Percentiles rank a stretch among this genome's conserved stretches.
phyloP scores from a whole-genome alignment of 1,140 invertebrate species.

The Gonatopus flavifemur region DNA sequence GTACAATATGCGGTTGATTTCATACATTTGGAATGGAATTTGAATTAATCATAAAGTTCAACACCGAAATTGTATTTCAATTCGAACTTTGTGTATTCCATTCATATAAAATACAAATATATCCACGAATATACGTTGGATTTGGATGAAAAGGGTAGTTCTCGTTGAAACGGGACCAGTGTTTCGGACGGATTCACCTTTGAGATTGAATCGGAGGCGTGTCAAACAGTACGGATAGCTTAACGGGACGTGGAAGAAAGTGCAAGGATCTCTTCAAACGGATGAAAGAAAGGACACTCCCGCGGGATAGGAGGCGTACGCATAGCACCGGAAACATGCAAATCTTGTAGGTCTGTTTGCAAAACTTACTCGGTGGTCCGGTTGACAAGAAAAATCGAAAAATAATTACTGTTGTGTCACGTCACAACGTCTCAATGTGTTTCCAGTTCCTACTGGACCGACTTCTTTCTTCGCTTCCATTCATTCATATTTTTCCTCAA shows the following conservation, averaged over 20 bases:
- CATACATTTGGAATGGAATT: too few species aligned
- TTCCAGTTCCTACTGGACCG: slow-evolving; percentile 7
- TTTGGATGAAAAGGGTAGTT: too few species aligned
- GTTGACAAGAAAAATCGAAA: slow-evolving; percentile 42
- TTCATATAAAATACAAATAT: too few species aligned
- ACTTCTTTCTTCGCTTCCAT: neutral
- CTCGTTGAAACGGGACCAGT: too few species aligned
- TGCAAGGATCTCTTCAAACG: slow-evolving; percentile 14
- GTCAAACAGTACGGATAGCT: slow-evolving; percentile 1
- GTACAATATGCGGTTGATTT: too few species aligned
- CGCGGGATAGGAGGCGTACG: slow-evolving; percentile 24
- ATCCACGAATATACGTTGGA: too few species aligned
- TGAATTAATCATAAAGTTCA: too few species aligned
- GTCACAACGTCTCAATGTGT: slow-evolving; percentile 22
- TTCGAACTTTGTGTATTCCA: too few species aligned
- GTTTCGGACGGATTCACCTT: too few species aligned
- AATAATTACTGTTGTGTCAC: slow-evolving; percentile 36
- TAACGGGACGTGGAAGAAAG: slow-evolving; percentile 13
- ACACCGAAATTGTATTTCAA: too few species aligned
- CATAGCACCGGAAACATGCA: slow-evolving; percentile 44
- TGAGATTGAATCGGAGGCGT: slow-evolving; percentile 16
- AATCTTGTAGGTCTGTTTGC: slow-evolving; percentile 38
- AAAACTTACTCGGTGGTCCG: slow-evolving; percentile 45
- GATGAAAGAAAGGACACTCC: slow-evolving; percentile 12
- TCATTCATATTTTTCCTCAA: slow-evolving; percentile 1